A percentile compares a stretch with the other conserved stretches of the same genome.
Conservation (phyloP, 1,140 invertebrate genomes). For the Battus philenor region DNA sequence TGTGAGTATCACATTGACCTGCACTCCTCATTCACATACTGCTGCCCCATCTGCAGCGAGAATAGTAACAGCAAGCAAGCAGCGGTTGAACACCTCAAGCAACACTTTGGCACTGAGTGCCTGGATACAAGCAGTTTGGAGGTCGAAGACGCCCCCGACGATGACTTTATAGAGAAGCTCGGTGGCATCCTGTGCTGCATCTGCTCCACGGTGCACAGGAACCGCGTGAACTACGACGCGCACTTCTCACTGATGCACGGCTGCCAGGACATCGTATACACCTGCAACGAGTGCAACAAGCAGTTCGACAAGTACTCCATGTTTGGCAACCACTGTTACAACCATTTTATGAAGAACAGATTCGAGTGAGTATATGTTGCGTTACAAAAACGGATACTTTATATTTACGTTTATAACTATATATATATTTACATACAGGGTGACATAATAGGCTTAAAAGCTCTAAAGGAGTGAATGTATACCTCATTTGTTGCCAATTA, state of each 20-base stretch:
- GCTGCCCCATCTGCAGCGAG: slow-evolving; percentile 55
- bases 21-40: slow-evolving; percentile 36
- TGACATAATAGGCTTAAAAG: no score
- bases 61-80: slow-evolving; percentile 33
- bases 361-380: slow-evolving; percentile 65
- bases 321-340: slow-evolving; percentile 49
- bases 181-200: slow-evolving; percentile 49
- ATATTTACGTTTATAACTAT: no score
- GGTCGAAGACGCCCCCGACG: slow-evolving; percentile 24
- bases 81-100: slow-evolving; percentile 42
- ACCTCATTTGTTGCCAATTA: no score
- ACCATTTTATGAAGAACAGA: slow-evolving; percentile 47
- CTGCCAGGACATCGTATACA: slow-evolving; percentile 44
- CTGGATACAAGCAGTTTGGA: slow-evolving; percentile 19
- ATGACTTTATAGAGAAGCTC: slow-evolving; percentile 47
- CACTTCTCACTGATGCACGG: slow-evolving; percentile 47
- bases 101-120: slow-evolving; percentile 44
- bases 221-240: slow-evolving; percentile 46
- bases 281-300: slow-evolving; percentile 51
- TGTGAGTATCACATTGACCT: slow-evolving; percentile 48
- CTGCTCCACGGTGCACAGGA: slow-evolving; percentile 41
- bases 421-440: no score
- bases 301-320: slow-evolving; percentile 51
- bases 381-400: no score
- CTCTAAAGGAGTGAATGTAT: no score